Evolutionary conservation across 1,140 invertebrate species (phyloP).

Genomic region (Drosophila nigrodunni): DNA sequence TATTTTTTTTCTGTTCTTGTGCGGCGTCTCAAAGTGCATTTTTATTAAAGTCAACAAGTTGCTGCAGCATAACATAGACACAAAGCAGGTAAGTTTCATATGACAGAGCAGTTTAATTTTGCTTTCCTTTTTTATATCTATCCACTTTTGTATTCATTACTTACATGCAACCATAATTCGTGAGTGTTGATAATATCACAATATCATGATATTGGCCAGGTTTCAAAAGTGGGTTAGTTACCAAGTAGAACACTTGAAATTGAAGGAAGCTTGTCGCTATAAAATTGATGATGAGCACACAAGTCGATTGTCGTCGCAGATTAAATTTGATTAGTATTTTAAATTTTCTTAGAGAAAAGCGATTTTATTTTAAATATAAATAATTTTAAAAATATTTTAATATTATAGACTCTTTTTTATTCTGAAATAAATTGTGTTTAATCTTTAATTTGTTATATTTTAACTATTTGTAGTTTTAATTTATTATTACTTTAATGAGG

Average conservation of each 20-base stretch:
- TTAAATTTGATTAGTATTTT: not conserved
- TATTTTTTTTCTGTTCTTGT: constrained; percentile 24
- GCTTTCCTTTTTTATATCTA: constrained; percentile 9
- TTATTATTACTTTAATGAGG: too few species aligned
- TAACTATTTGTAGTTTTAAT: too few species aligned
- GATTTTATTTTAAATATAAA: too few species aligned
- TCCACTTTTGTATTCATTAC: constrained; percentile 20
- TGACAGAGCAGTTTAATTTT: constrained; percentile 27
- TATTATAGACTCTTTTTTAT: too few species aligned
- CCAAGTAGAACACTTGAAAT: not conserved
- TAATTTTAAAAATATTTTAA: too few species aligned
- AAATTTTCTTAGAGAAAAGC: too few species aligned
- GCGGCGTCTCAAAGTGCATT: constrained; percentile 55
- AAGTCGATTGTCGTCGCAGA: not conserved
- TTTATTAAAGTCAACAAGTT: constrained; percentile 82
- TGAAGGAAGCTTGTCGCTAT: not conserved
- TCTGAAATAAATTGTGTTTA: too few species aligned
- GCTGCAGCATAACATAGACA: constrained; percentile 57
- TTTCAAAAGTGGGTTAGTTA: constrained; percentile 5
- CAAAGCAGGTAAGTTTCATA: constrained; percentile 64
- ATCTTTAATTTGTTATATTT: too few species aligned
- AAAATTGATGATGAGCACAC: constrained; percentile 1
- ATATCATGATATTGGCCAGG: constrained; percentile 43
- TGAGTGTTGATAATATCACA: constrained; percentile 65
- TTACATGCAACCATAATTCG: constrained; percentile 28